Percentiles rank a stretch among this genome's conserved stretches.
Conservation (phyloP, 92 coral and sea anemone species). For the Palythoa caribaeorum region DNA sequence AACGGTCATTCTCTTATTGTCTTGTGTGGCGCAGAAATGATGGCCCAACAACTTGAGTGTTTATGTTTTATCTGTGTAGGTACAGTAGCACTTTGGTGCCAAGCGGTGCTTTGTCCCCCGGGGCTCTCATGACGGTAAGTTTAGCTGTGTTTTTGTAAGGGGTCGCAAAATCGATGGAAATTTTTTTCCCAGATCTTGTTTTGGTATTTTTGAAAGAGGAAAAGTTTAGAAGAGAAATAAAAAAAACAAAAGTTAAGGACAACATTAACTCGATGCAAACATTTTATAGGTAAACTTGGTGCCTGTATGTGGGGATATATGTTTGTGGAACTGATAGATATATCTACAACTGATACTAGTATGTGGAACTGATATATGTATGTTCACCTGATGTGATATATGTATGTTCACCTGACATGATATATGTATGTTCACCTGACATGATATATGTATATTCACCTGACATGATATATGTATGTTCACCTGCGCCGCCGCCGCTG, state of each 20-base stretch:
- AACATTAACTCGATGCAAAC: background rate
- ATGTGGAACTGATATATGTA: too few relatives aligned
- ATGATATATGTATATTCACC: too few relatives aligned
- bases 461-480: too few relatives aligned
- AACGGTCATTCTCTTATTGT: background rate
- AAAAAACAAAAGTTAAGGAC: background rate
- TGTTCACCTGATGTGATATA: too few relatives aligned
- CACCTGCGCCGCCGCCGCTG: too few relatives aligned
- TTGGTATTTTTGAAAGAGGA: background rate
- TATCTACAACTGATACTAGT: too few relatives aligned
- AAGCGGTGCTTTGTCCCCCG: conserved; percentile 85
- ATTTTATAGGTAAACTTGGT: background rate
- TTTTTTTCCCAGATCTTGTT: background rate
- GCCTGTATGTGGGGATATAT: too few relatives aligned
- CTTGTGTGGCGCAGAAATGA: background rate
- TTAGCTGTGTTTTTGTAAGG: background rate
- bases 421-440: too few relatives aligned
- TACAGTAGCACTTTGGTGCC: conserved; percentile 84
- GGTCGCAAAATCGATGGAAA: background rate
- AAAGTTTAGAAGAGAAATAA: background rate
- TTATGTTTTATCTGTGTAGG: conserved; percentile 55
- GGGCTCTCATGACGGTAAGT: conserved; percentile 92
- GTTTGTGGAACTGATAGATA: too few relatives aligned
- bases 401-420: too few relatives aligned
- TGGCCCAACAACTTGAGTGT: background rate